A percentile compares a stretch with the other conserved stretches of the same genome.
Conservation (phyloP, 2,888 invertebrate species). For the Lasioglossum figueresi region DNA sequence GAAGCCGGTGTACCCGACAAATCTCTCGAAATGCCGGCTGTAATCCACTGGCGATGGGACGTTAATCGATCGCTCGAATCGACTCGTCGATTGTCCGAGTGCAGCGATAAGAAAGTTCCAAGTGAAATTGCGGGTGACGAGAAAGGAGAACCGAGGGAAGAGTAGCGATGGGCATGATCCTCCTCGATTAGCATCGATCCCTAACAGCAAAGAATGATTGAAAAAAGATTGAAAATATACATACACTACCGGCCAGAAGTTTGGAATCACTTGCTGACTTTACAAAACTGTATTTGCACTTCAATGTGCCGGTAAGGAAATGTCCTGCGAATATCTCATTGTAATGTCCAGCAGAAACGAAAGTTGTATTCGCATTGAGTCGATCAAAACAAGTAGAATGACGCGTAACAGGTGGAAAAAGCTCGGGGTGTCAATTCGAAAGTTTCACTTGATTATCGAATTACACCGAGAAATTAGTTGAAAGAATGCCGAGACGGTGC, state of each 20-base stretch:
- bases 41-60: not conserved
- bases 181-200: not conserved
- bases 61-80: not conserved
- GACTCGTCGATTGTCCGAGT: not conserved
- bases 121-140: slow-evolving; percentile 6
- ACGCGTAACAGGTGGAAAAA: no score
- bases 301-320: not conserved
- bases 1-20: not conserved
- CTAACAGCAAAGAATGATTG: not conserved
- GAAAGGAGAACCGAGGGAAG: not conserved
- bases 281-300: no score
- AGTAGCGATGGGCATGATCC: not conserved
- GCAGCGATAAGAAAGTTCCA: slow-evolving; percentile 6
- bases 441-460: not conserved
- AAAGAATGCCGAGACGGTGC: no score
- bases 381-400: no score
- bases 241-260: no score
- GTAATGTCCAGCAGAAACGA: no score
- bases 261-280: no score
- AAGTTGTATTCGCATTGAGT: no score
- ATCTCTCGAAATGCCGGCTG: not conserved
- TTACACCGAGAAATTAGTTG: no score
- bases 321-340: no score
- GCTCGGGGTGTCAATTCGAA: not conserved
- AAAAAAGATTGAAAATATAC: no score